phyloP scores from a whole-genome alignment of 2,888 invertebrate genomes.

The Cephus sareptanus region DNA sequence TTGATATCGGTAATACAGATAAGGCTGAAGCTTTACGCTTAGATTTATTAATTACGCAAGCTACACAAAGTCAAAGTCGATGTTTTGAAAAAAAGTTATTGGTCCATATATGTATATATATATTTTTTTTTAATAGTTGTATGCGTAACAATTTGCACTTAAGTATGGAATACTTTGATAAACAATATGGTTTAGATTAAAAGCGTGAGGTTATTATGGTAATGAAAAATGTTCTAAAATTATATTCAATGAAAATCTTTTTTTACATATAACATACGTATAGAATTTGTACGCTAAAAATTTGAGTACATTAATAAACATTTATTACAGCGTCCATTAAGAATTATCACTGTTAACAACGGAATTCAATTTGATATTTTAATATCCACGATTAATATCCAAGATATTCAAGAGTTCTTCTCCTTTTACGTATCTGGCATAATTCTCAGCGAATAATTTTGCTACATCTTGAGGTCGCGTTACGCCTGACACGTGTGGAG shows the following conservation, averaged over 20 bases:
- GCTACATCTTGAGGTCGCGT: conserved; percentile 65
- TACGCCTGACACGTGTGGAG: conserved; percentile 66
- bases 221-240: not conserved
- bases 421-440: conserved; percentile 57
- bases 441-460: conserved; percentile 66
- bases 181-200: not conserved
- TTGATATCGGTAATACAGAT: not conserved
- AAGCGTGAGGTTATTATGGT: not conserved
- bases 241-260: not conserved
- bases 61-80: not conserved
- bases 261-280: not conserved
- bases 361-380: conserved; percentile 23
- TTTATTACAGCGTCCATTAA: not conserved
- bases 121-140: not conserved
- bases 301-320: not conserved
- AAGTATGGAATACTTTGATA: not conserved
- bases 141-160: not conserved
- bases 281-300: not conserved
- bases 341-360: not conserved
- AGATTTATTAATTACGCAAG: not conserved
- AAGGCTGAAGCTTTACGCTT: not conserved
- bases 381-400: conserved; percentile 65
- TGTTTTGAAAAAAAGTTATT: not conserved
- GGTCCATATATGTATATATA: not conserved
- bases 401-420: conserved; percentile 60